Conservation (phyloP, 2,797 vertebrate genomes). For the Protonibea diacanthus region DNA sequence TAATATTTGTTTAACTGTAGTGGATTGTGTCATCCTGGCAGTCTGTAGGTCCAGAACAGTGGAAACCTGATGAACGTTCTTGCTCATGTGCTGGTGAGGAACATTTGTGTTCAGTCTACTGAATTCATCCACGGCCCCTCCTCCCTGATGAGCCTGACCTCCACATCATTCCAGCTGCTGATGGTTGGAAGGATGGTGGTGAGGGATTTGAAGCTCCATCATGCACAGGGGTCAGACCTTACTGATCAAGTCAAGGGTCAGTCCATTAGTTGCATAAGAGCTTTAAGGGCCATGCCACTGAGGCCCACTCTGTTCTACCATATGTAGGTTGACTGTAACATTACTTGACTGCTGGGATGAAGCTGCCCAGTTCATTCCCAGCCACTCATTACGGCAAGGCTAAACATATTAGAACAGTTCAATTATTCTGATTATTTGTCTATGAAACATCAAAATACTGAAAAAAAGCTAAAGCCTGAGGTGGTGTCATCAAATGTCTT, state of each 20-base stretch:
- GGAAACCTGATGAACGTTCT: neutral
- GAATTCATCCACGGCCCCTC: neutral
- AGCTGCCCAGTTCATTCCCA: neutral
- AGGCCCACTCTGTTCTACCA: neutral
- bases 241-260: slow-evolving; percentile 21
- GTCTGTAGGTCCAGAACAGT: neutral
- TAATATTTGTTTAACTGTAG: no score
- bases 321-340: neutral
- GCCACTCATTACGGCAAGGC: no score
- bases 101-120: neutral
- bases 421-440: neutral
- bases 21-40: no score
- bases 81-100: neutral
- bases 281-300: slow-evolving; percentile 9
- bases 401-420: neutral
- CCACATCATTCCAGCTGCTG: slow-evolving; percentile 15
- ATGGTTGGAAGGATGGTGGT: neutral
- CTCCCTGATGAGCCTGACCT: neutral
- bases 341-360: neutral
- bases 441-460: neutral
- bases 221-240: slow-evolving; percentile 25
- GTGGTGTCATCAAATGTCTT: neutral
- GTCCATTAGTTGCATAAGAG: slow-evolving; percentile 46
- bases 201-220: slow-evolving; percentile 42
- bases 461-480: neutral